Percentiles rank a stretch among this genome's conserved stretches.
phyloP scores from a whole-genome alignment of 2,888 invertebrate species.

The Gymnocheta viridis region DNA sequence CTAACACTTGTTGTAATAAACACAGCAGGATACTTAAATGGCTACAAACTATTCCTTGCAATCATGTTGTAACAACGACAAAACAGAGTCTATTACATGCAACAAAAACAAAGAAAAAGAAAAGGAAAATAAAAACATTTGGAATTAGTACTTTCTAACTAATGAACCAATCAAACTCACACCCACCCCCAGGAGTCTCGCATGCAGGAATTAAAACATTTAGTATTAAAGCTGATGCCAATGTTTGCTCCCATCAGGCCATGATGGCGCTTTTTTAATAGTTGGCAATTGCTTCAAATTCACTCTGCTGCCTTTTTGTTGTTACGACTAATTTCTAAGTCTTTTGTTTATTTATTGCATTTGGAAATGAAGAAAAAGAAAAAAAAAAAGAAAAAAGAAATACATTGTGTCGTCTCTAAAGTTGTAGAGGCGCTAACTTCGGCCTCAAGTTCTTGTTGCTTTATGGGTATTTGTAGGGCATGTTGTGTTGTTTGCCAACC shows the following conservation, averaged over 20 bases:
- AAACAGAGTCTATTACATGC: conserved; percentile 6
- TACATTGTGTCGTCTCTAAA: conserved; percentile 1
- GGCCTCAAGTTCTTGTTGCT: conserved; percentile 38
- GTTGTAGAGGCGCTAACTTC: conserved; percentile 16
- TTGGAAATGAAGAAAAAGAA: neutral
- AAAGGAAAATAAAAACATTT: neutral
- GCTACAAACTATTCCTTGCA: neutral
- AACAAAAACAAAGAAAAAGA: neutral
- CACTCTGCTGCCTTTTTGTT: conserved; percentile 12
- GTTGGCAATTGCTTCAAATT: conserved; percentile 49
- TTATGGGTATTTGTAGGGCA: neutral
- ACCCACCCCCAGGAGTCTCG: neutral
- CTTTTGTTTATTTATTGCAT: conserved; percentile 40
- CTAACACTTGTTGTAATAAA: conserved; percentile 65
- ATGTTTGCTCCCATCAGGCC: conserved; percentile 14
- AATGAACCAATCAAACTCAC: conserved; percentile 51
- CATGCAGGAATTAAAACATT: neutral
- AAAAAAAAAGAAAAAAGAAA: neutral
- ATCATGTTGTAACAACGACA: neutral
- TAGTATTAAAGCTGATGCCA: neutral
- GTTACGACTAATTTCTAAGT: neutral
- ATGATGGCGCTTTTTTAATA: conserved; percentile 55
- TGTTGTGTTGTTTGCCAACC: conserved; percentile 15
- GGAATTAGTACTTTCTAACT: conserved; percentile 28
- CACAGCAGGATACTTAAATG: conserved; percentile 59